Base-by-base conservation (phyloP, 2,888 invertebrate genomes). In the Drosophila cyrtoloma region DNA sequence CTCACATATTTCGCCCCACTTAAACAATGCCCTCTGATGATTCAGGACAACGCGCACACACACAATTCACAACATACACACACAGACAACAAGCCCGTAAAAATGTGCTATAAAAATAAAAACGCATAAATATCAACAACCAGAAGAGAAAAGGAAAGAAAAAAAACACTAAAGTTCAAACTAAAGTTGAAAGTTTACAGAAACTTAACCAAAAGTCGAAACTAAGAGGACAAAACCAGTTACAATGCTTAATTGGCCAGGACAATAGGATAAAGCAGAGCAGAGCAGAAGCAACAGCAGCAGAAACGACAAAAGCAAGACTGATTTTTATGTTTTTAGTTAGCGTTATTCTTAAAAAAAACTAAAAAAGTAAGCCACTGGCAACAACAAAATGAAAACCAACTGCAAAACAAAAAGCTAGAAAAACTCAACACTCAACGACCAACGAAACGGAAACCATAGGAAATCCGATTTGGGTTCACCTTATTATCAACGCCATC, bases 281-380 rank as follows among this genome's bases (percentile, higher is more conserved):
- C 42, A 12, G 6, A 58, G 42, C 22, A 52, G 28, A 35, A 39
- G 44, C 19, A 73, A 47, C 44, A 72, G 60, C 52, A 60, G 51
- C 42, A 68, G 30, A 62, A 79, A 82, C 59, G 60, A 75, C 78
- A 72, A 71, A 69, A 82, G 91, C 84, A 92, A 91, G 92, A 92
- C 90, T 91, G 92, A 91, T 91, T 91, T 91, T 83, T 78, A 89
- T 77, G 87, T 81, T 89, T 91, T 91, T 78, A 89, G 91, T 92
- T 90, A 89, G 86, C 72, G 72, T 71, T 83, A 76, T 79, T 75
- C 63, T 60, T 65, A 52, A 73, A 72, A 58, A 35, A 58, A 5
- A 32, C 42, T 47, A 39, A 19, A 44, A 64, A 44, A 67, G 52
- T 50, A 67, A 60, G 63, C 57, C 62, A 51, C 66, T 58, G 53